A percentile compares a stretch with the other conserved stretches of the same genome.
Evolutionary conservation across 2,113 vertebrate genomes (phyloP).

Genomic region (Crotalus viridis): DNA sequence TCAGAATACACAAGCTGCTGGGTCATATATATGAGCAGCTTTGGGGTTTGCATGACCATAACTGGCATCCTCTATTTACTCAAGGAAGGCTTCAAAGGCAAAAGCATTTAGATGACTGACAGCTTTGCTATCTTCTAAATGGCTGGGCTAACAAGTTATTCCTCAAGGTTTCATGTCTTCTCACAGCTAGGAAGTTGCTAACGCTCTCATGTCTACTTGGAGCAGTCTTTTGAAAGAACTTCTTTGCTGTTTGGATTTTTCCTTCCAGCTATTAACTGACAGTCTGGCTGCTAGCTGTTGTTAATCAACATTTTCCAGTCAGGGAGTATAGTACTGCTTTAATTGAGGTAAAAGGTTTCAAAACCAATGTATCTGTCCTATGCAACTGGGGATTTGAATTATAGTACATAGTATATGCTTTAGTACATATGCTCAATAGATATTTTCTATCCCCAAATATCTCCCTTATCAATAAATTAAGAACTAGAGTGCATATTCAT

Average conservation of each 20-base stretch:
- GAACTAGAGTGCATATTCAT: neutral
- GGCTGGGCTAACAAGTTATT: neutral
- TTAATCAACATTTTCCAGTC: slow-evolving; percentile 67
- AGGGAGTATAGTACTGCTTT: slow-evolving; percentile 52
- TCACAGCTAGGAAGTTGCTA: slow-evolving; percentile 17
- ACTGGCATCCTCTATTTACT: slow-evolving; percentile 34
- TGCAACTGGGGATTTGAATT: slow-evolving; percentile 56
- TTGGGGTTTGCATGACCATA: slow-evolving; percentile 13
- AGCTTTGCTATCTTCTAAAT: slow-evolving; percentile 12
- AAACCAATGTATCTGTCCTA: slow-evolving; percentile 61
- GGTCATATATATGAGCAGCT: accelerated
- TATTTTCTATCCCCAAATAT: slow-evolving; percentile 23
- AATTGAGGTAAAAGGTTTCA: slow-evolving; percentile 61
- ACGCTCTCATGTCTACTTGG: slow-evolving; percentile 25
- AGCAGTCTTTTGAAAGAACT: slow-evolving; percentile 43
- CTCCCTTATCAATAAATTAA: slow-evolving; percentile 24
- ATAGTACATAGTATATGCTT: slow-evolving; percentile 30
- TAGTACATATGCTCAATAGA: slow-evolving; percentile 2
- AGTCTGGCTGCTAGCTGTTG: slow-evolving; percentile 60
- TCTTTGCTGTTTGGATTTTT: slow-evolving; percentile 50
- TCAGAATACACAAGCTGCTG: neutral
- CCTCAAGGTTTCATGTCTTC: neutral
- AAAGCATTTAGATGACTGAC: neutral
- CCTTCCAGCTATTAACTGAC: slow-evolving; percentile 64
- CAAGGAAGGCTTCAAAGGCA: slow-evolving; percentile 15